Percentiles rank a stretch among this genome's conserved stretches.
These are phyloP conservation scores for Tineola bisselliella DNA, from an alignment of 2,888 invertebrate species.

Conservation along the genomic window DNA sequence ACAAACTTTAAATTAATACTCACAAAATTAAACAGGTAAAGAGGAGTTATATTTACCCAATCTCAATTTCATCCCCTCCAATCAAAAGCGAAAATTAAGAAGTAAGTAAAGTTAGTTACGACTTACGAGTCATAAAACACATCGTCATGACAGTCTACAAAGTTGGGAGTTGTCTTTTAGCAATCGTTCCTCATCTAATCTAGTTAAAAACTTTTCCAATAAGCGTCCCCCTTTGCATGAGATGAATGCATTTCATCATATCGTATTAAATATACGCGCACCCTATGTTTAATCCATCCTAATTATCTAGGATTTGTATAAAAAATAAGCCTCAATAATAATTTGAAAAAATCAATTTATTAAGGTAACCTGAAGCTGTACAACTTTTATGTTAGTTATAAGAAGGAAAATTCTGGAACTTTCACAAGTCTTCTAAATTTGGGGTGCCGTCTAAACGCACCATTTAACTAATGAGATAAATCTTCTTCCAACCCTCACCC, in stretches of 20 bases:
- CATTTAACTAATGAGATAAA: slow-evolving; percentile 66
- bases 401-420: slow-evolving; percentile 16
- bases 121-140: slow-evolving; percentile 36
- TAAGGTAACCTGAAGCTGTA: background rate
- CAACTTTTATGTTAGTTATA: background rate
- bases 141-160: slow-evolving; percentile 17
- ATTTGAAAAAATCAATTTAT: background rate
- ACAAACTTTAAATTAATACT: background rate
- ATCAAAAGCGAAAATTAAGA: slow-evolving; percentile 10
- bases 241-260: slow-evolving; percentile 17
- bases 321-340: background rate
- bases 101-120: slow-evolving; percentile 22
- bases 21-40: background rate
- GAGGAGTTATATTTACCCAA: background rate
- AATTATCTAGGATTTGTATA: background rate
- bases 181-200: slow-evolving; percentile 33
- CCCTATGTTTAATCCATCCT: background rate
- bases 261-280: background rate
- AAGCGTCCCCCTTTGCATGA: slow-evolving; percentile 39
- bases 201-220: slow-evolving; percentile 65
- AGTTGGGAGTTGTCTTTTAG: slow-evolving; percentile 14
- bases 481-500: slow-evolving; percentile 27
- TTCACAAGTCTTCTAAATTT: slow-evolving; percentile 31
- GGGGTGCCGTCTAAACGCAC: slow-evolving; percentile 34
- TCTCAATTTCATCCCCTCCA: slow-evolving; percentile 2